phyloP scores from a whole-genome alignment of 92 coral and sea anemone genomes.

The Zoanthus sansibaricus region DNA sequence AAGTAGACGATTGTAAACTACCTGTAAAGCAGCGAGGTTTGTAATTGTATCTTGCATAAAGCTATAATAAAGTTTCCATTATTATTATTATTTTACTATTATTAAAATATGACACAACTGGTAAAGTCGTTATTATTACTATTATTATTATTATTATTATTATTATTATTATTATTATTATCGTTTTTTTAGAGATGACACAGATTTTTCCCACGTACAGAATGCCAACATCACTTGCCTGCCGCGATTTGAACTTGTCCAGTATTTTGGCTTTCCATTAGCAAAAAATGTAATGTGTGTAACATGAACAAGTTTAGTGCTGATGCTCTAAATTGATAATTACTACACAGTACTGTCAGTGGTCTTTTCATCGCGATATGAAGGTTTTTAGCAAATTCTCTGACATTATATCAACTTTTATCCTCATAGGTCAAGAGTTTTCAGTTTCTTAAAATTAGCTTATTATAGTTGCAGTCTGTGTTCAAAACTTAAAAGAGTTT shows the following conservation, averaged over 20 bases:
- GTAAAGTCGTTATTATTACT: no score
- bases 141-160: no score
- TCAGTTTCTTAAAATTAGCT: background rate
- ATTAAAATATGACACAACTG: no score
- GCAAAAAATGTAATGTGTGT: background rate
- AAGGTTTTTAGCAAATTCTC: background rate
- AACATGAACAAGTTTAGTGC: background rate
- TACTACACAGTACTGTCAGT: no score
- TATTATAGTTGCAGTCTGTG: background rate
- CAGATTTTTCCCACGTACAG: background rate
- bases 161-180: background rate
- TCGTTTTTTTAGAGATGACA: background rate
- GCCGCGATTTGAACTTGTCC: conserved; percentile 1
- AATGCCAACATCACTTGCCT: background rate
- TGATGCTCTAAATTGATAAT: background rate
- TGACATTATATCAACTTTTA: background rate
- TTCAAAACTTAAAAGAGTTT: background rate
- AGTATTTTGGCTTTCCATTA: background rate
- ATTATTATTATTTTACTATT: no score
- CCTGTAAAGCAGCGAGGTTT: no score
- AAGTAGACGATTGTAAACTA: no score
- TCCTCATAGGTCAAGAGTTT: background rate
- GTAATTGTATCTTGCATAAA: no score
- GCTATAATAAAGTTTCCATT: no score
- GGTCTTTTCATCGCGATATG: no score